Percentiles rank a stretch among this genome's conserved stretches.
Conservation (phyloP, 1,140 invertebrate species). For the Lordiphosa stackelbergi region DNA sequence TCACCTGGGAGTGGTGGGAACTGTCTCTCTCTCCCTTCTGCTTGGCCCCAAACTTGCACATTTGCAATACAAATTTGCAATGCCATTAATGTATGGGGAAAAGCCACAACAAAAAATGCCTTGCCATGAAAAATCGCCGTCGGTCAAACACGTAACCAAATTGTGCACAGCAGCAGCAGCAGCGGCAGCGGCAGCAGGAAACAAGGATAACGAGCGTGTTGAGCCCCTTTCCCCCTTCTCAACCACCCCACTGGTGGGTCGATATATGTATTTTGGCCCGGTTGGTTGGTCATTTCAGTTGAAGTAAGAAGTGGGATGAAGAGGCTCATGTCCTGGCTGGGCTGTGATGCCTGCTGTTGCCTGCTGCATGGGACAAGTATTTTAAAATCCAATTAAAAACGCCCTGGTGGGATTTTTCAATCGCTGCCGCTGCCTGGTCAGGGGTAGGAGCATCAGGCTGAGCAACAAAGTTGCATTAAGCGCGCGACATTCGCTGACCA, state of each 20-base stretch:
- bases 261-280: constrained; percentile 54
- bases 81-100: constrained; percentile 11
- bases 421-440: constrained; percentile 47
- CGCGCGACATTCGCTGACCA: constrained; percentile 61
- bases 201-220: constrained; percentile 74
- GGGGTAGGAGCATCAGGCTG: constrained; percentile 32
- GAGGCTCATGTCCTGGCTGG: constrained; percentile 37
- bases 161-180: constrained; percentile 39
- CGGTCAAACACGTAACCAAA: constrained; percentile 73
- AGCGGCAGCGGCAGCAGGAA: constrained; percentile 28
- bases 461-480: constrained; percentile 74
- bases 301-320: constrained; percentile 2
- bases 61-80: constrained; percentile 15
- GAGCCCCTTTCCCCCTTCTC: constrained; percentile 38
- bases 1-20: background rate
- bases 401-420: constrained; percentile 66
- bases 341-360: constrained; percentile 63
- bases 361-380: constrained; percentile 65
- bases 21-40: background rate
- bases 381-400: constrained; percentile 76
- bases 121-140: constrained; percentile 70
- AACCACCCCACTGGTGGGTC: constrained; percentile 46
- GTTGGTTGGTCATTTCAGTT: constrained; percentile 38
- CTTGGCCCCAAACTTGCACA: constrained; percentile 11
- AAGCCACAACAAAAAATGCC: constrained; percentile 20